Percentiles rank a stretch among this genome's conserved stretches.
These are phyloP conservation scores for Cygnus atratus DNA, from an alignment of 2,113 vertebrate genomes.

Conservation along the genomic window DNA sequence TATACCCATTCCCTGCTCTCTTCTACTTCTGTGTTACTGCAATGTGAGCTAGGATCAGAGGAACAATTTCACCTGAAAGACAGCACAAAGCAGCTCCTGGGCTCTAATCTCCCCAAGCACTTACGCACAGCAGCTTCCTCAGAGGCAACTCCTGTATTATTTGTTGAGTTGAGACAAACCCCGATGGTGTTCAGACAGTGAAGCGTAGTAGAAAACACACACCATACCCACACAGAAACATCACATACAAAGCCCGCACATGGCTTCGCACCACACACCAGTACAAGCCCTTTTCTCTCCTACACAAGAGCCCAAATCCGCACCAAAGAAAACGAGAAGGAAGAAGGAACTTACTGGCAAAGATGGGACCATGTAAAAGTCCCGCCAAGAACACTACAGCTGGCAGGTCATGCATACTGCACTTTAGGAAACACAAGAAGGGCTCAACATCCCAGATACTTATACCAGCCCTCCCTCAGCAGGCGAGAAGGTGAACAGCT, in stretches of 20 bases:
- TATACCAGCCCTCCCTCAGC: conserved; percentile 40
- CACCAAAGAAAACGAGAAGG: background rate
- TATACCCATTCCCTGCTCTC: background rate
- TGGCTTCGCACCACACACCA: background rate
- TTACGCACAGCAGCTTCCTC: background rate
- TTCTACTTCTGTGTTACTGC: background rate
- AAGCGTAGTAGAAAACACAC: background rate
- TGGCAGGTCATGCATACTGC: conserved; percentile 27
- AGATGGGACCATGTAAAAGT: conserved; percentile 20
- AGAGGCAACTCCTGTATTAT: background rate
- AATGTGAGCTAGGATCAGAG: background rate
- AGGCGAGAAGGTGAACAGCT: background rate
- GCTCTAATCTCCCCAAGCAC: background rate
- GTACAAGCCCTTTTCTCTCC: background rate
- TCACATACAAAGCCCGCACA: fast-evolving
- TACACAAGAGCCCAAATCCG: background rate
- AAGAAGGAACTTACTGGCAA: background rate
- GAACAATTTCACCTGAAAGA: background rate
- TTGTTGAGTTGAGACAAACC: background rate
- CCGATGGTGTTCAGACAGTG: fast-evolving
- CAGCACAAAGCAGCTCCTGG: background rate
- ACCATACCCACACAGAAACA: background rate
- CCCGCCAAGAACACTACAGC: conserved; percentile 19
- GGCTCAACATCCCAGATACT: conserved; percentile 52
- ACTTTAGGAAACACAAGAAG: conserved; percentile 7